These are phyloP conservation scores for Bombus waltoni DNA, from an alignment of 1,140 invertebrate species.

Conservation along the genomic window DNA sequence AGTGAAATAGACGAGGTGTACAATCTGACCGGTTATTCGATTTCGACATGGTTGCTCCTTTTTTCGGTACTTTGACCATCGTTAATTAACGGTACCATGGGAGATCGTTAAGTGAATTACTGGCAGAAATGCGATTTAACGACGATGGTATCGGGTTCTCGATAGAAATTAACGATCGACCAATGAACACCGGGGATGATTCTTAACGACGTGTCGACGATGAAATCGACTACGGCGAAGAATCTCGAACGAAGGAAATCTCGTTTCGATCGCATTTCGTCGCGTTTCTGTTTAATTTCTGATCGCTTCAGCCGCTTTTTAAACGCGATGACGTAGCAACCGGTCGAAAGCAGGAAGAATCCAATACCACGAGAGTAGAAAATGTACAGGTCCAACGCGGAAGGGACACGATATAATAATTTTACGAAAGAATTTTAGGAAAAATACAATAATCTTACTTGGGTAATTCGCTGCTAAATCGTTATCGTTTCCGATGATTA, in stretches of 20 bases:
- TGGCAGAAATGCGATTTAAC: slow-evolving; percentile 55
- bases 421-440: too few species aligned
- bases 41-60: slow-evolving; percentile 9
- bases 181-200: slow-evolving; percentile 31
- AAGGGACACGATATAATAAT: too few species aligned
- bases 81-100: slow-evolving; percentile 52
- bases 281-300: background rate
- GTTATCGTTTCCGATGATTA: too few species aligned
- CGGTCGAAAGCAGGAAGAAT: background rate
- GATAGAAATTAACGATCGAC: slow-evolving; percentile 47
- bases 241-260: slow-evolving; percentile 18
- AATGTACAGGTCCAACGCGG: too few species aligned
- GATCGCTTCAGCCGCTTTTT: background rate
- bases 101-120: slow-evolving; percentile 54
- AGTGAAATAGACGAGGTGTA: too few species aligned
- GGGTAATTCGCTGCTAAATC: too few species aligned
- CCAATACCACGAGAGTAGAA: too few species aligned
- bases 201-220: slow-evolving; percentile 26
- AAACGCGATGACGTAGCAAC: background rate
- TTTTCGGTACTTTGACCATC: slow-evolving; percentile 35
- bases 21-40: slow-evolving; percentile 15
- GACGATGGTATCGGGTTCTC: slow-evolving; percentile 18
- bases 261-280: slow-evolving; percentile 11
- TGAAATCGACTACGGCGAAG: background rate
- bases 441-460: too few species aligned